Base-by-base conservation (phyloP, 2,888 invertebrate species). In the Euclidia mi region DNA sequence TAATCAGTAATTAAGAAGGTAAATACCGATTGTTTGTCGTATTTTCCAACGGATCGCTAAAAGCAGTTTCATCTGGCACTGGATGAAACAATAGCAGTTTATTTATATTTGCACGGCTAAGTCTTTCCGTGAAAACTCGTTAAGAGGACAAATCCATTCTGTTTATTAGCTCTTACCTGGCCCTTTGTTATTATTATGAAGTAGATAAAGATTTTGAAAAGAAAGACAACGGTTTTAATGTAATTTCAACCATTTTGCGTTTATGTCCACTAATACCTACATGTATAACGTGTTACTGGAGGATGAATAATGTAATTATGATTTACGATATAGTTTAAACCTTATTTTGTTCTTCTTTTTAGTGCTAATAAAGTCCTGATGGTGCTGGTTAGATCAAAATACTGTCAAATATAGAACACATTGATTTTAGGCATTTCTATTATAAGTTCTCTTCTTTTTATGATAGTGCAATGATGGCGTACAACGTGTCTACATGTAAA, bases 91-190 rank as follows among this genome's bases (percentile, higher is more conserved):
- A 81, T 77, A 71, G 80, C 81, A 80, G 81, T 84, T 85, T 86
- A 78, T 80, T 82, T 82, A 82, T 82, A 80, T 80, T 80, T 80
- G 70, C 69, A 73, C 76, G 59, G 71, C 70, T 73, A 76, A 83
- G 78, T 78, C 78, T 67, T 76, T 65, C 78, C 77, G 82, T 79
- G 73, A 77, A 79, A 87, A 81, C 82, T 87, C 86, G 82, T 87
- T 87, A 86, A 71, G 76, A 62, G 72, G 80, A 84, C 84, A 88
- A 85, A 86, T 80, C 82, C 79, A 71, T 79, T 81, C 77, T 79
- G 82, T 84, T 87, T 87, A 87, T 87, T 87, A 84, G 78, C 81
- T 80, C 80, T 75, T 82, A 86, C 85, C 88, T 86, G 81, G 67
- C 70, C 69, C 73, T 83, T 84, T 84, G 82, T 85, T 83, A 73